Base-by-base conservation (phyloP, 2,888 invertebrate species). In the Lysandra coridon region DNA sequence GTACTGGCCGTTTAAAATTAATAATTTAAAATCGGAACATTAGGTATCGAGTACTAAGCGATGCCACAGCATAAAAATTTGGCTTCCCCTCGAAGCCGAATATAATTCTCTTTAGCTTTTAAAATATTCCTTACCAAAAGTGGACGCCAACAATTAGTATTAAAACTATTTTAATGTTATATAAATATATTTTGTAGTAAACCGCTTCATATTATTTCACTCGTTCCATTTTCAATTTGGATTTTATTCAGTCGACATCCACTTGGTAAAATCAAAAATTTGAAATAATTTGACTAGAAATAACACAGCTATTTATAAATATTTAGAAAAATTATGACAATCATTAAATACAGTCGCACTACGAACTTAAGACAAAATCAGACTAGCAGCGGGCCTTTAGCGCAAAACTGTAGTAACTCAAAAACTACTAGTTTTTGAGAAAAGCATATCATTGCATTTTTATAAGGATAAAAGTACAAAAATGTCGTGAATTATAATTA, bases 261-360 rank as follows among this genome's bases (percentile, higher is more conserved):
- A 90, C 89, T 90, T 88, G 88, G 87, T 88, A 86, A 87, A 90
- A 82, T 81, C 80, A 78, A 83, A 82, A 89, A 89, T 84, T 84
- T 84, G 87, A 92, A 92, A 90, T 91, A 91, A 92, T 92, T 94
- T 91, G 94, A 94, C 94, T 94, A 93, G 94, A 92, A 91, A 89
- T 88, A 93, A 94, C 91, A 89, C 88, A 90, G 85, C 84, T 85
- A 83, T 85, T 82, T 84, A 88, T 89, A 84, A 76, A 74, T 74
- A 74, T 74, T 87, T 85, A 85, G 86, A 90, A 87, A 91, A 92
- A 89, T 86, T 84, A 91, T 87, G 85, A 89, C 86, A 86, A 84
- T 83, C 85, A 85, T 84, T 83, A 84, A 83, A 87, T 91, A 93
- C 94, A 94, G 94, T 91, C 94, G 94, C 94, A 94, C 93, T 85